These are phyloP conservation scores for Aphelocoma californica DNA, from an alignment of 2,797 vertebrate genomes.

Conservation along the genomic window DNA sequence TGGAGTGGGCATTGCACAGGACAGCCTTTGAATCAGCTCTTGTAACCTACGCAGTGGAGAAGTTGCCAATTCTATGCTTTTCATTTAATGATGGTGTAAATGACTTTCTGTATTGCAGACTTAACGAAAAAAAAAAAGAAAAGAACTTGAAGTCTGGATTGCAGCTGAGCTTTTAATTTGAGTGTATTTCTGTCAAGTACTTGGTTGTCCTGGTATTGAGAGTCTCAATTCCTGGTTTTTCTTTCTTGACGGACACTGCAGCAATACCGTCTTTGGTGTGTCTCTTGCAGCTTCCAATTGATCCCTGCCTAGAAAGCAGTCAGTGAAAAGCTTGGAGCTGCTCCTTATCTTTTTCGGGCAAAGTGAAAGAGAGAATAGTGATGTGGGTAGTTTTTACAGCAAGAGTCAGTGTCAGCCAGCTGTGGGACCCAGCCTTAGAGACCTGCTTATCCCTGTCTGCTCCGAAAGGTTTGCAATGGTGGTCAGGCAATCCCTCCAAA, in stretches of 20 bases:
- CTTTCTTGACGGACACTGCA: neutral
- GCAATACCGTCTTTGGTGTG: rapidly evolving
- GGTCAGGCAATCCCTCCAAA: neutral
- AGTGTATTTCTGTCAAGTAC: neutral
- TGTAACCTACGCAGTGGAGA: neutral
- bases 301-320: neutral
- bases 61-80: neutral
- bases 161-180: neutral
- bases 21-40: neutral
- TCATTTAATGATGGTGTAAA: no score
- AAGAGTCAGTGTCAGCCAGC: neutral
- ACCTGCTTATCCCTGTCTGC: neutral
- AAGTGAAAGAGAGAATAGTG: neutral
- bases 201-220: neutral
- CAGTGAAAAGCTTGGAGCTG: neutral
- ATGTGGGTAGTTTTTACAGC: neutral
- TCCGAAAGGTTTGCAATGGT: neutral
- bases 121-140: no score
- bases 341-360: neutral
- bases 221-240: neutral
- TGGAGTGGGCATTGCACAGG: neutral
- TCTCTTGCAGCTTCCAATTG: neutral
- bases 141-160: neutral
- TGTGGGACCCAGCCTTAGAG: neutral
- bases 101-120: no score